A percentile compares a stretch with the other conserved stretches of the same genome.
phyloP scores from a whole-genome alignment of 2,113 vertebrate species.

The Oceanites oceanicus region DNA sequence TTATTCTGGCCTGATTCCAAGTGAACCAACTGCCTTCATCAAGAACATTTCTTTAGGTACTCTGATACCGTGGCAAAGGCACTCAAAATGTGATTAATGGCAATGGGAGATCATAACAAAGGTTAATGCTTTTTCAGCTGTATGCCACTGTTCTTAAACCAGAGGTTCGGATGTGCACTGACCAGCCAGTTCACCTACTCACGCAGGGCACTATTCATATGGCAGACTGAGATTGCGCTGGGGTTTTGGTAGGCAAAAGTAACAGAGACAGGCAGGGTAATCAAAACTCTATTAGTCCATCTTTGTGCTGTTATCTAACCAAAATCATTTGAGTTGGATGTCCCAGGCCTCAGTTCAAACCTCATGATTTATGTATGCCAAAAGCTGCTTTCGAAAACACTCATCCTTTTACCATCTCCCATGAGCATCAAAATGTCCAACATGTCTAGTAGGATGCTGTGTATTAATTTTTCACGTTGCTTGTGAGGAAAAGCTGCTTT shows the following conservation, averaged over 20 bases:
- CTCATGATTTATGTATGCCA: slow-evolving; percentile 20
- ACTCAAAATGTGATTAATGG: not conserved
- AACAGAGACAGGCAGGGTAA: not conserved
- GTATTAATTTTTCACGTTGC: not conserved
- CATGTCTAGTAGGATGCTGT: not conserved
- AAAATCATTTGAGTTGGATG: not conserved
- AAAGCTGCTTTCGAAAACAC: slow-evolving; percentile 15
- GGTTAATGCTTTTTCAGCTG: not conserved
- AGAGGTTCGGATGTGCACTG: not conserved
- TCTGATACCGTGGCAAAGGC: not conserved
- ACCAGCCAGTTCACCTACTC: not conserved
- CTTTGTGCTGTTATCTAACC: not conserved
- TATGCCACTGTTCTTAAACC: not conserved
- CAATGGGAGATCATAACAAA: not conserved
- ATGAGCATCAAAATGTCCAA: not conserved
- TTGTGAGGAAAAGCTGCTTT: not conserved
- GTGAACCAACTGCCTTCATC: not conserved
- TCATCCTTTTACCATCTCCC: not conserved
- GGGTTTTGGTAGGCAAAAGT: not conserved
- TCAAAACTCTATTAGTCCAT: not conserved
- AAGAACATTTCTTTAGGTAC: not conserved
- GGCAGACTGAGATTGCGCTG: not conserved
- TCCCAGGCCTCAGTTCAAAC: not conserved
- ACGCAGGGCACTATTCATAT: not conserved
- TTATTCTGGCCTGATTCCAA: not conserved